phyloP scores from a whole-genome alignment of 2,888 invertebrate genomes.

The Apamea crenata region DNA sequence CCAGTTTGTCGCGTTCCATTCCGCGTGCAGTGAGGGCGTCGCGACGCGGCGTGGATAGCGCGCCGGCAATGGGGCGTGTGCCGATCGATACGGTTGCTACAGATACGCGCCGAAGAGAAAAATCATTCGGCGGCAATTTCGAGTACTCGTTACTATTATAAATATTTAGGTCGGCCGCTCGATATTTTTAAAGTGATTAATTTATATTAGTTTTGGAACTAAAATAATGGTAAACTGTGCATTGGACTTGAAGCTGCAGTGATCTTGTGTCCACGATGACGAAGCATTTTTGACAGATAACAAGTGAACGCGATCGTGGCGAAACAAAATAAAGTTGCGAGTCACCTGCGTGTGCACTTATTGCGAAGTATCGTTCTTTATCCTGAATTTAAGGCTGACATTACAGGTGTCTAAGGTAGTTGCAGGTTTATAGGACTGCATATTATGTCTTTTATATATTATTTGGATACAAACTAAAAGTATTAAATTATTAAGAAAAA shows the following conservation, averaged over 20 bases:
- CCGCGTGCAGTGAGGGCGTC: constrained; percentile 73
- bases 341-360: constrained; percentile 53
- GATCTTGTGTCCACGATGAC: constrained; percentile 69
- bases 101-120: constrained; percentile 75
- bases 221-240: constrained; percentile 20
- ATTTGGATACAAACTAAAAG: neutral
- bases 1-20: constrained; percentile 80
- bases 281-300: constrained; percentile 67
- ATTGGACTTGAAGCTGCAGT: constrained; percentile 18
- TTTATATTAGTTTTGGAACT: constrained; percentile 33
- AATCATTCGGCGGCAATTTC: constrained; percentile 84
- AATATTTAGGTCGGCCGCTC: constrained; percentile 60
- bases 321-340: constrained; percentile 65
- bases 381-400: constrained; percentile 27
- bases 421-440: neutral
- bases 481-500: too few species aligned
- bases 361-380: constrained; percentile 49
- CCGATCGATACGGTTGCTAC: constrained; percentile 83
- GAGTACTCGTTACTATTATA: constrained; percentile 72
- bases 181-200: constrained; percentile 58
- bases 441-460: neutral
- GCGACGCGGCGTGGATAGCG: constrained; percentile 63
- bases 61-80: constrained; percentile 83
- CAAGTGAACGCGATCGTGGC: constrained; percentile 61
- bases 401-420: neutral